A percentile compares a stretch with the other conserved stretches of the same genome.
Evolutionary conservation across 2,797 vertebrate genomes (phyloP).

Genomic region (Spondyliosoma cantharus): DNA sequence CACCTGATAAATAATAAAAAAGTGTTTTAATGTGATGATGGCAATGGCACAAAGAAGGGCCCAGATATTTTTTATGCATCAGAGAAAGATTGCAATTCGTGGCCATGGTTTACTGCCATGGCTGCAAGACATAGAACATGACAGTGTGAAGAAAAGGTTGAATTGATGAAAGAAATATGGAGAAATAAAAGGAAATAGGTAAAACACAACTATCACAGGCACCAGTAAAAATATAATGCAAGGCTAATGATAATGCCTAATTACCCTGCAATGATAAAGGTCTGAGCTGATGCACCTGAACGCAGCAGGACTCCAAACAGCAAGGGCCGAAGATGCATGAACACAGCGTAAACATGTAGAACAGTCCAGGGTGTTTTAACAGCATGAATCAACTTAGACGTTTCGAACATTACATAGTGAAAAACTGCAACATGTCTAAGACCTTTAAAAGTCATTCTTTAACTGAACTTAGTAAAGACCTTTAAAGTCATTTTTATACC

Average conservation of each 20-base stretch:
- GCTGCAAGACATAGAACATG: slow-evolving; percentile 12
- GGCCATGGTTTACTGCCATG: not conserved
- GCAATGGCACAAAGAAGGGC: not conserved
- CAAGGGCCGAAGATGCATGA: slow-evolving; percentile 10
- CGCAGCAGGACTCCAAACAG: slow-evolving; percentile 29
- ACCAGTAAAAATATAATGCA: not conserved
- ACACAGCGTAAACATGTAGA: not conserved
- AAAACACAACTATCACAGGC: not conserved
- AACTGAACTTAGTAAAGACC: not conserved
- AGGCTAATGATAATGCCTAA: slow-evolving; percentile 49
- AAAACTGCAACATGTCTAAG: not conserved
- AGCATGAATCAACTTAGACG: not conserved
- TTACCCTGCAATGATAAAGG: slow-evolving; percentile 8
- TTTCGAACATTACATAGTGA: not conserved
- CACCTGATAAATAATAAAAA: not conserved
- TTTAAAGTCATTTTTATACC: slow-evolving; percentile 2
- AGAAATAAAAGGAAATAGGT: slow-evolving; percentile 6
- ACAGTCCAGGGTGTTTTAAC: no score
- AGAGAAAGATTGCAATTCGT: slow-evolving; percentile 7
- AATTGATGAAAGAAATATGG: not conserved
- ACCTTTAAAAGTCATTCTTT: not conserved
- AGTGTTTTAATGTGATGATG: not conserved
- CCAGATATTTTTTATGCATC: not conserved
- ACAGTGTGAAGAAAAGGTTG: slow-evolving; percentile 14
- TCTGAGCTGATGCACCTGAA: slow-evolving; percentile 30